Conservation (phyloP, 2,888 invertebrate genomes). For the Xylophagus ater region DNA sequence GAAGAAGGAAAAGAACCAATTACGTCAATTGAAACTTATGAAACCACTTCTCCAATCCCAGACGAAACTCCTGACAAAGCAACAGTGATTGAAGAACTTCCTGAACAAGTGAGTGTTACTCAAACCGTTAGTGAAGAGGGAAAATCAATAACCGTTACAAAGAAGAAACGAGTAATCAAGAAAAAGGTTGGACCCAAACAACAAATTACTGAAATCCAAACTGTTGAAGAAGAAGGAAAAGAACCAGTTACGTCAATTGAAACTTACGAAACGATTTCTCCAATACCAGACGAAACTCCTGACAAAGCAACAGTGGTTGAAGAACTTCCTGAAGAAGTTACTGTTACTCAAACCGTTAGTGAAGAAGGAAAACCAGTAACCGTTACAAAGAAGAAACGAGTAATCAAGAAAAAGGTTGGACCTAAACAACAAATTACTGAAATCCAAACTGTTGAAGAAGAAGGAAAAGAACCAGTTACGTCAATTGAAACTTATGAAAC, state of each 20-base stretch:
- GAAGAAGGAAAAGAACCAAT: no score
- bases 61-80: no score
- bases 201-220: constrained; percentile 35
- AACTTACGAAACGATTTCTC: no score
- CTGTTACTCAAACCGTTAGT: constrained; percentile 31
- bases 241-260: no score
- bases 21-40: no score
- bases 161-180: constrained; percentile 31
- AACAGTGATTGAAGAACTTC: constrained; percentile 18
- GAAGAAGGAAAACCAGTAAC: constrained; percentile 28
- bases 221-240: constrained; percentile 34
- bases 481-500: constrained; percentile 26
- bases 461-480: constrained; percentile 22
- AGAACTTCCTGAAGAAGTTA: constrained; percentile 18
- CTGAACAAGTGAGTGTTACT: constrained; percentile 26
- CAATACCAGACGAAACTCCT: constrained; percentile 20
- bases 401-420: constrained; percentile 24
- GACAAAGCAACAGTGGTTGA: constrained; percentile 25
- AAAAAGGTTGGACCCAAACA: constrained; percentile 26
- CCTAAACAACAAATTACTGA: constrained; percentile 26
- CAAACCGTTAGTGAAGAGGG: constrained; percentile 24
- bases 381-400: constrained; percentile 26
- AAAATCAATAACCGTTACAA: constrained; percentile 26
- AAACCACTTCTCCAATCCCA: no score
- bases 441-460: constrained; percentile 27